Conservation (phyloP, 2,888 invertebrate species). For the Celastrina argiolus region DNA sequence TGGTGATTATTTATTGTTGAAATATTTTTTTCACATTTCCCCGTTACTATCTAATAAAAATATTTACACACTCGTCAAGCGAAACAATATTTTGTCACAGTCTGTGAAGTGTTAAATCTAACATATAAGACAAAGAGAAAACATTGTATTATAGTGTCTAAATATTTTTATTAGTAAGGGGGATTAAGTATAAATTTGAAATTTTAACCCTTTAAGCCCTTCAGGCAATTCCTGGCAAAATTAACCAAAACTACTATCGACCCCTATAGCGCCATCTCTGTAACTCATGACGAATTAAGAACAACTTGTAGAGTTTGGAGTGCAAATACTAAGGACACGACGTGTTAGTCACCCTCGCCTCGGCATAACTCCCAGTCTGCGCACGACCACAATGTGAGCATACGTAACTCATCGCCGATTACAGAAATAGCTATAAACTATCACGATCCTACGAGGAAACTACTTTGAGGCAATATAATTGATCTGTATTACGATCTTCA, state of each 20-base stretch:
- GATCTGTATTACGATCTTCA: not conserved
- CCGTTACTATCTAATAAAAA: too few species aligned
- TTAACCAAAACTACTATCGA: not conserved
- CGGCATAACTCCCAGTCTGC: slow-evolving; percentile 1
- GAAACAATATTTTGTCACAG: too few species aligned
- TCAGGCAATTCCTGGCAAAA: not conserved
- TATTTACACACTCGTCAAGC: too few species aligned
- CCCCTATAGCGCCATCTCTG: not conserved
- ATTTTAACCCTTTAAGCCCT: not conserved
- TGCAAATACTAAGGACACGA: not conserved
- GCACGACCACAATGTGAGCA: slow-evolving; percentile 7
- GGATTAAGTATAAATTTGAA: too few species aligned
- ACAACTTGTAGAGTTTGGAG: not conserved
- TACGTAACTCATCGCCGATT: slow-evolving; percentile 12
- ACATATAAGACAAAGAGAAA: too few species aligned
- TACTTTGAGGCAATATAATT: not conserved
- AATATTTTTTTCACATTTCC: too few species aligned
- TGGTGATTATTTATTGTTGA: too few species aligned
- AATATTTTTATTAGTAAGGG: too few species aligned
- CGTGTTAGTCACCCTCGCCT: slow-evolving; percentile 10
- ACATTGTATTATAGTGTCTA: too few species aligned
- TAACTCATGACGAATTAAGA: not conserved
- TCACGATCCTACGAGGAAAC: not conserved
- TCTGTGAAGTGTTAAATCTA: too few species aligned
- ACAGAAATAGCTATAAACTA: slow-evolving; percentile 1